These are phyloP conservation scores for Corapipo altera DNA, from an alignment of 2,113 vertebrate genomes.

Conservation along the genomic window DNA sequence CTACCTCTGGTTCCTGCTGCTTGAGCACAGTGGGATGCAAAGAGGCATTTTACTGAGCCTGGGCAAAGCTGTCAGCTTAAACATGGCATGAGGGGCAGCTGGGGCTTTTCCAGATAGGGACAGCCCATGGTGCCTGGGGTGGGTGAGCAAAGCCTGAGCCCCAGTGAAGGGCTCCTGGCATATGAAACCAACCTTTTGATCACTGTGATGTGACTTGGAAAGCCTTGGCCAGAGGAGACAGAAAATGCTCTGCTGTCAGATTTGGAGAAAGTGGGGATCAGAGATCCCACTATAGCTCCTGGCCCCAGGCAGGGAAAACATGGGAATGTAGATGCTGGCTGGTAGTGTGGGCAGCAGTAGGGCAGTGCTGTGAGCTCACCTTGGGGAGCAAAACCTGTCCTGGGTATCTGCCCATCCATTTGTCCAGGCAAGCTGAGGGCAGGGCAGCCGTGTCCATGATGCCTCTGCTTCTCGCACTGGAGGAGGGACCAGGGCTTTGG, in stretches of 20 bases:
- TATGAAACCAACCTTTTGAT: not conserved
- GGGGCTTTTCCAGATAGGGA: not conserved
- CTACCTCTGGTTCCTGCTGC: not conserved
- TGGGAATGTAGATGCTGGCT: rapidly evolving
- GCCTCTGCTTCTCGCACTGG: rapidly evolving
- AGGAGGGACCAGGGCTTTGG: not conserved
- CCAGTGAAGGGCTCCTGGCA: not conserved
- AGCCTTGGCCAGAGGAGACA: not conserved
- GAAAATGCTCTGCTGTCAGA: rapidly evolving
- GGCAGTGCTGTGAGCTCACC: not conserved
- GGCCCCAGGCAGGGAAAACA: not conserved
- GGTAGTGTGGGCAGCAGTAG: rapidly evolving
- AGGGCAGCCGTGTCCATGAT: not conserved
- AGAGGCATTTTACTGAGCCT: not conserved
- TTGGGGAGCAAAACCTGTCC: not conserved
- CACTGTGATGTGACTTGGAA: not conserved
- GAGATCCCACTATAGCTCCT: not conserved
- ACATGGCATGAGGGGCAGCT: rapidly evolving
- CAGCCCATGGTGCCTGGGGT: not conserved
- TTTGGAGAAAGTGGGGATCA: rapidly evolving
- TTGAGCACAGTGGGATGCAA: not conserved
- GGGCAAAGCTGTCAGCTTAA: not conserved
- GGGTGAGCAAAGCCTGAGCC: not conserved
- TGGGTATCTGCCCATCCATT: rapidly evolving
- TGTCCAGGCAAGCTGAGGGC: not conserved